phyloP scores from a whole-genome alignment of 2,888 invertebrate genomes.

The Synergus japonicus region DNA sequence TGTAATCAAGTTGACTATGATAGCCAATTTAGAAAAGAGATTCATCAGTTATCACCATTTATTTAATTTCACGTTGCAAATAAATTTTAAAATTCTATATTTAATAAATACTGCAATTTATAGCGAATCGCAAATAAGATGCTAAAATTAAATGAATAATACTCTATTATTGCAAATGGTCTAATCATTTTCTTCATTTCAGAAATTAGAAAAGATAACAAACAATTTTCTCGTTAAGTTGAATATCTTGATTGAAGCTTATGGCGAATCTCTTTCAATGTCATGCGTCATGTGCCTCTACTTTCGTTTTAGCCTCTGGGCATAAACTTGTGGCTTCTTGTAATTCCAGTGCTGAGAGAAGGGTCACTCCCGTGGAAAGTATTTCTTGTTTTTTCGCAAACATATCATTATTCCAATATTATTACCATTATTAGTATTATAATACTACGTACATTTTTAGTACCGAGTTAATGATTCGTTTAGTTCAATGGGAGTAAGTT shows the following conservation, averaged over 20 bases:
- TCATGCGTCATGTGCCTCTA: conserved; percentile 27
- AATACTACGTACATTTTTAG: conserved; percentile 23
- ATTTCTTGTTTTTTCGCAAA: conserved; percentile 37
- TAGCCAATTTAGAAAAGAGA: background rate
- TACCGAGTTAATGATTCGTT: conserved; percentile 42
- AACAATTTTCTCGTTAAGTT: conserved; percentile 28
- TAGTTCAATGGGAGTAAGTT: conserved; percentile 49
- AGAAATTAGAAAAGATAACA: conserved; percentile 23
- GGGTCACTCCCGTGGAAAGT: conserved; percentile 55
- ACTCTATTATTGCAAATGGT: background rate
- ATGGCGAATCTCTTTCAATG: conserved; percentile 25
- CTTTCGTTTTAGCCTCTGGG: conserved; percentile 32
- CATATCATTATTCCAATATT: conserved; percentile 52
- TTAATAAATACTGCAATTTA: background rate
- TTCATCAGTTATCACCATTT: background rate
- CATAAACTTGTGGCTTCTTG: conserved; percentile 13
- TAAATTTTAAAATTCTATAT: too few species aligned
- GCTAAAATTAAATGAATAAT: background rate
- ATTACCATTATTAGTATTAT: background rate
- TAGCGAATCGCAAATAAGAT: background rate
- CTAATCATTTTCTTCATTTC: background rate
- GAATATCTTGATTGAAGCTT: conserved; percentile 22
- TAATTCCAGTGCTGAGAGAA: conserved; percentile 35
- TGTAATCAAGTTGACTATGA: background rate
- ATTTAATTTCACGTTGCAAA: background rate